Conservation (phyloP, 1,140 invertebrate species). For the Drosophila lacertosa region DNA sequence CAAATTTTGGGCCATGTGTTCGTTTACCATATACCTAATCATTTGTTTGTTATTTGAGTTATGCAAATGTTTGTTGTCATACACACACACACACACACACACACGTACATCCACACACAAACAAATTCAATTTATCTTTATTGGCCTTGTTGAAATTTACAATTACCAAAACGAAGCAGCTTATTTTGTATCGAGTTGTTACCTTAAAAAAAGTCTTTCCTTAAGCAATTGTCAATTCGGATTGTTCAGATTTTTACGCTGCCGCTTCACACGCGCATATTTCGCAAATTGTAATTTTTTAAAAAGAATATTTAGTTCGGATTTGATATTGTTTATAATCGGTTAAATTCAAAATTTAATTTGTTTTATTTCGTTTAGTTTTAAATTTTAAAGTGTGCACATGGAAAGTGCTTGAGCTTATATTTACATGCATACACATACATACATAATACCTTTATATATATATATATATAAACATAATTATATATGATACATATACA, state of each 20-base stretch:
- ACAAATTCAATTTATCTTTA: constrained; percentile 25
- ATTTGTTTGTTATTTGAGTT: constrained; percentile 74
- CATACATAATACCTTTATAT: constrained; percentile 54
- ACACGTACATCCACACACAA: constrained; percentile 28
- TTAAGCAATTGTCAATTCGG: constrained; percentile 60
- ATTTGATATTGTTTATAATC: constrained; percentile 42
- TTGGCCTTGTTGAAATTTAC: constrained; percentile 25
- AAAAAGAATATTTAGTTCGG: constrained; percentile 18
- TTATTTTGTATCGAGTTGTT: constrained; percentile 29
- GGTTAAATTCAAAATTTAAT: constrained; percentile 40
- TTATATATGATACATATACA: constrained; percentile 76
- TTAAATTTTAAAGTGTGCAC: constrained; percentile 57
- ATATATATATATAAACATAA: constrained; percentile 27
- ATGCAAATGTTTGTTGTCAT: constrained; percentile 68
- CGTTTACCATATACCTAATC: constrained; percentile 62
- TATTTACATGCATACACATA: constrained; percentile 59
- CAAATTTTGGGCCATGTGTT: constrained; percentile 61
- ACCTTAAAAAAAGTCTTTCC: constrained; percentile 59
- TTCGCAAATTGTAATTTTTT: constrained; percentile 21
- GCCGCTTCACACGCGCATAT: constrained; percentile 43
- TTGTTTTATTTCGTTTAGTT: constrained; percentile 54
- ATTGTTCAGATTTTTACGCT: constrained; percentile 64
- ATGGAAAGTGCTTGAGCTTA: constrained; percentile 42
- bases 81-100: constrained; percentile 42
- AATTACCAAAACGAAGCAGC: constrained; percentile 35